Evolutionary conservation across 2,888 invertebrate genomes (phyloP).

Genomic region (Cryptophagus acutangulus): DNA sequence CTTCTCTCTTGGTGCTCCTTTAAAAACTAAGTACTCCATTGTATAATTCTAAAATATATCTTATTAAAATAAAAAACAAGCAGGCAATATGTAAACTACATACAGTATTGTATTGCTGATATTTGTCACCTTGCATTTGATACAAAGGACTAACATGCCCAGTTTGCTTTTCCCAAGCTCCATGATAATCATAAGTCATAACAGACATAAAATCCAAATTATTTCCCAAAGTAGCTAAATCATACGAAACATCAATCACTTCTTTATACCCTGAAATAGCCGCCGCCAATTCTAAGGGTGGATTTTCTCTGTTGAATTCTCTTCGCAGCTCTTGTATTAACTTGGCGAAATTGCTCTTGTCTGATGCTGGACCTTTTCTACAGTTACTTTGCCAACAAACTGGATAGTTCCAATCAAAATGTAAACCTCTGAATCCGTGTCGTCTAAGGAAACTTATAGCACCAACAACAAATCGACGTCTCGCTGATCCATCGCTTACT

Average conservation of each 20-base stretch:
- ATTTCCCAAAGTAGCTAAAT: slow-evolving; percentile 64
- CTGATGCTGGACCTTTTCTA: slow-evolving; percentile 70
- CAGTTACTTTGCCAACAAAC: slow-evolving; percentile 91
- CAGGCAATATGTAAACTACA: slow-evolving; percentile 39
- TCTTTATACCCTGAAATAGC: slow-evolving; percentile 87
- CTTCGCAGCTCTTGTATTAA: slow-evolving; percentile 65
- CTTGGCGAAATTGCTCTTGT: slow-evolving; percentile 72
- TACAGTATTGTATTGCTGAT: slow-evolving; percentile 74
- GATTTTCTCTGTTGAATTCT: slow-evolving; percentile 58
- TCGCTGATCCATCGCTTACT: slow-evolving; percentile 61
- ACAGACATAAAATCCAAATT: slow-evolving; percentile 75
- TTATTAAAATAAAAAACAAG: slow-evolving; percentile 3
- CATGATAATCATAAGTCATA: slow-evolving; percentile 87
- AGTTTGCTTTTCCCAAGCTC: slow-evolving; percentile 77
- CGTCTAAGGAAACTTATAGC: slow-evolving; percentile 66
- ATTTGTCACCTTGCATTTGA: slow-evolving; percentile 59
- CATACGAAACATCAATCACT: slow-evolving; percentile 82
- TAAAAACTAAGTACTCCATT: slow-evolving; percentile 66
- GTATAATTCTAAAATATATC: slow-evolving; percentile 65
- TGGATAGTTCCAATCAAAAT: slow-evolving; percentile 93
- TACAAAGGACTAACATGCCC: slow-evolving; percentile 79
- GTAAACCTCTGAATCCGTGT: slow-evolving; percentile 80
- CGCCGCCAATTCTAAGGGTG: slow-evolving; percentile 71
- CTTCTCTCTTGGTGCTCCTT: slow-evolving; percentile 74
- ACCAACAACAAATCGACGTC: slow-evolving; percentile 66